Evolutionary conservation across 2,888 invertebrate species (phyloP), one percentile per base, ranked within the genome.

Genomic region (Parasteatoda lunata): DNA sequence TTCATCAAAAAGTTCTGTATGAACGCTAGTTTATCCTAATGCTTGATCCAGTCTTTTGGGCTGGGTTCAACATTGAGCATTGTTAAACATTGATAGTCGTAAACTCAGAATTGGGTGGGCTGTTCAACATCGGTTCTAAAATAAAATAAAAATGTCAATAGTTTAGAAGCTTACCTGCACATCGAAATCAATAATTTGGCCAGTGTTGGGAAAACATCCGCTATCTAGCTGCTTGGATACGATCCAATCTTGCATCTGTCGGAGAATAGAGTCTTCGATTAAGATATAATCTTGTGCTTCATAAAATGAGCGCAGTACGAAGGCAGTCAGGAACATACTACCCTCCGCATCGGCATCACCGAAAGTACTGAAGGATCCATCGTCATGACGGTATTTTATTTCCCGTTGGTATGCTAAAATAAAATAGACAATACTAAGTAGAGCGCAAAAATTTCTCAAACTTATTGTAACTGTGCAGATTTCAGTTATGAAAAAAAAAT

Each of bases 311-410:
- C 94, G 94, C 0, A 96, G 93, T 5, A 95, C 94, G 91, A 96
- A 96, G 0, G 96, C 95, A 0, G 96, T 96, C 51, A 96, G 93
- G 94, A 95, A 96, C 92, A 94, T 94, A 0, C 96, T 96, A 0
- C 96, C 95, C 0, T 93, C 91, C 3, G 84, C 82, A 90, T 95
- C 95, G 0, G 94, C 92, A 6, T 90, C 81, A 0, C 96, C 96
- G 91, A 96, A 97, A 0, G 96, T 96, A 69, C 96, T 96, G 92
- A 96, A 96, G 0, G 96, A 96, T 0, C 96, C 96, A 84, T 95
- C 94, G 0, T 93, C 93, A 90, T 95, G 96, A 69, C 94, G 93
- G 91, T 96, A 97, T 85, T 94, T 95, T 86, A 96, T 92, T 91
- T 97, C 95, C 7, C 95, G 94, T 90, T 96, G 96, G 90, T 96